Evolutionary conservation across 2,113 vertebrate genomes (phyloP), one percentile per base, ranked within the genome.

Genomic region (Helogale parvula): DNA sequence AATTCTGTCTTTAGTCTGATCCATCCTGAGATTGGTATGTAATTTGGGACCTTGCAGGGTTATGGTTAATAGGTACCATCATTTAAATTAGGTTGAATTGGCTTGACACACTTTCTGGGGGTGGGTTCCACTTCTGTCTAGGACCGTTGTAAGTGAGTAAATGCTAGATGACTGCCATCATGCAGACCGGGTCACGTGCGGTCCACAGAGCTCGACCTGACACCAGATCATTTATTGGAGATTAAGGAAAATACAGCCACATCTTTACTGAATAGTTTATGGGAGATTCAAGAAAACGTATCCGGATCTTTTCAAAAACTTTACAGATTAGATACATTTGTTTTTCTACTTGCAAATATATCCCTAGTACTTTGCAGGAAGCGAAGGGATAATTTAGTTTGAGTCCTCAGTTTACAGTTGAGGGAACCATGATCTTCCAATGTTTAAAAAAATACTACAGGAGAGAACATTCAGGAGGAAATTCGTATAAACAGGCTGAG

Each of bases 401-500:
- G 33, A 47, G 2, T 8, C 23, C 45, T 82, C 33, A 0, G n/a
- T 41, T 74, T 82, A 19, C 4, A 29, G 0, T 45, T 35, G 38
- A 19, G 35, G 16, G 14, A 71, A 72, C 29, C 10, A 9, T 54
- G 16, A 27, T 60, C 19, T 38, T 14, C 15, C 3, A 57, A 23
- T 15, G 74, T 33, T 88, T 74, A 33, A 17, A 21, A 15, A 60
- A 47, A 21, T 5, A 23, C 27, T 7, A 1, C 14, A 71, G 63
- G 38, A 71, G 16, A 14, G 19, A 29, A 35, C 1, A 7, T 54
- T 57, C 7, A 33, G 29, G 35, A 76, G 35, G 13, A 33, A 31
- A 54, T 50, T 14, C 1, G 1, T 21, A 1, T 16, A 21, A 31
- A 0, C 7, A n/a, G 9, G 8, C 11, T 0, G 5, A 47, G 9